Base-by-base conservation (phyloP, 2,888 invertebrate genomes). In the Tridacna crocea region DNA sequence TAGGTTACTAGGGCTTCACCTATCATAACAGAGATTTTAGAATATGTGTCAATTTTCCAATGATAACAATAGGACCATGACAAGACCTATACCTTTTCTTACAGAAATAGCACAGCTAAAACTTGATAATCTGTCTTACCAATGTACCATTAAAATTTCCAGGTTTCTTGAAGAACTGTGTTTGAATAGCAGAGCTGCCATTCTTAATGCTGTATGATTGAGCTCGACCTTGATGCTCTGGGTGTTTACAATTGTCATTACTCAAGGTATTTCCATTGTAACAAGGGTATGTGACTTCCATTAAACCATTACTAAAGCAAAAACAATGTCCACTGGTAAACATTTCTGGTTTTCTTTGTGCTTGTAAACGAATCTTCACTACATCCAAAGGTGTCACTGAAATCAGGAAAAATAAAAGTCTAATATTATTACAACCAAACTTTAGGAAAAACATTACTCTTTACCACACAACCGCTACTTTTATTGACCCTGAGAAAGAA, bases 321-420 rank as follows among this genome's bases (percentile, higher is more conserved):
- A 98, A 99, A 94, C 99, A 99, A 94, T 97, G 97, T 88, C 97
- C 97, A 13, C 97, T 96, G 0, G 82, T 75, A 58, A 93, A 89
- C 19, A 70, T 80, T 10, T 96, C 95, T 0, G 97, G 96, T 91
- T 98, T 98, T 92, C 98, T 97, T 94, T 99, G 99, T 3, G 98
- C 97, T 95, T 99, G 99, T 61, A 99, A 95, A 72, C 99, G 96
- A 85, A 99, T 98, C 96, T 99, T 99, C 0, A 99, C 97, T n/a
- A 99, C 99, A 95, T 99, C 99, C 88, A 99, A 95, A 0, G 99
- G 99, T 0, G 99, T 99, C 95, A 99, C 99, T 98, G 94, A 55
- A 95, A 96, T 90, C 13, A 58, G 24, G 19, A 15, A 73, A 58
- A 36, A 36, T 36, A 4, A 36, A 36, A 4, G 36, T 36, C 3